phyloP scores from a whole-genome alignment of 2,888 invertebrate genomes.

The Drosophila austrosaltans region DNA sequence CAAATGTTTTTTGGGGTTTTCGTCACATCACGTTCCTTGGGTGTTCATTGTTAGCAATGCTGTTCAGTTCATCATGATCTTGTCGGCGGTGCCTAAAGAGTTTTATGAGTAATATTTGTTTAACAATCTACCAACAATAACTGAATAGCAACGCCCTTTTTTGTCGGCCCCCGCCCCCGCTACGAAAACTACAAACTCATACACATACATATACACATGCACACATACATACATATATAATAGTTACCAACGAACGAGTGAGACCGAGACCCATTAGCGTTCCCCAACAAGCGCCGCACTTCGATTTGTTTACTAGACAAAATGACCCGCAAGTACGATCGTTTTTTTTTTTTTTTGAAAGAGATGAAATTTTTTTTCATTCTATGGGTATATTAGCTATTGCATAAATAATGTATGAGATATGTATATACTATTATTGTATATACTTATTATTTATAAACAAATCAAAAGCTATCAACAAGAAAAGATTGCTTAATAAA shows the following conservation, averaged over 20 bases:
- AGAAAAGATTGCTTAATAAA: neutral
- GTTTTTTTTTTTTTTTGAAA: slow-evolving; percentile 21
- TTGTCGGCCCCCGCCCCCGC: slow-evolving; percentile 64
- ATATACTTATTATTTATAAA: neutral
- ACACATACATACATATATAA: neutral
- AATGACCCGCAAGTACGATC: slow-evolving; percentile 27
- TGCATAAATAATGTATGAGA: neutral
- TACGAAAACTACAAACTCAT: neutral
- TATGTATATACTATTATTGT: neutral
- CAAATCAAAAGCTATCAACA: neutral
- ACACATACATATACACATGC: neutral
- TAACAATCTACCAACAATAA: slow-evolving; percentile 46
- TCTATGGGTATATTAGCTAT: neutral
- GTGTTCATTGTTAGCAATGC: slow-evolving; percentile 67
- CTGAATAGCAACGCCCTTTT: slow-evolving; percentile 66
- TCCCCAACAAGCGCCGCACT: slow-evolving; percentile 17
- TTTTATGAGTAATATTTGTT: slow-evolving; percentile 73
- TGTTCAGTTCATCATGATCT: slow-evolving; percentile 62
- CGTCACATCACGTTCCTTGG: slow-evolving; percentile 69
- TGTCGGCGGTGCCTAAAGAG: slow-evolving; percentile 41
- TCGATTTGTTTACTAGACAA: slow-evolving; percentile 45
- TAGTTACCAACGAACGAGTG: slow-evolving; percentile 5
- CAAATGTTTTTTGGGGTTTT: slow-evolving; percentile 41
- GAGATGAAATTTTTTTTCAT: slow-evolving; percentile 1
- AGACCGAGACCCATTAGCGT: slow-evolving; percentile 21